A percentile compares a stretch with the other conserved stretches of the same genome.
Conservation (phyloP, 2,888 invertebrate species). For the Agrilus mali region DNA sequence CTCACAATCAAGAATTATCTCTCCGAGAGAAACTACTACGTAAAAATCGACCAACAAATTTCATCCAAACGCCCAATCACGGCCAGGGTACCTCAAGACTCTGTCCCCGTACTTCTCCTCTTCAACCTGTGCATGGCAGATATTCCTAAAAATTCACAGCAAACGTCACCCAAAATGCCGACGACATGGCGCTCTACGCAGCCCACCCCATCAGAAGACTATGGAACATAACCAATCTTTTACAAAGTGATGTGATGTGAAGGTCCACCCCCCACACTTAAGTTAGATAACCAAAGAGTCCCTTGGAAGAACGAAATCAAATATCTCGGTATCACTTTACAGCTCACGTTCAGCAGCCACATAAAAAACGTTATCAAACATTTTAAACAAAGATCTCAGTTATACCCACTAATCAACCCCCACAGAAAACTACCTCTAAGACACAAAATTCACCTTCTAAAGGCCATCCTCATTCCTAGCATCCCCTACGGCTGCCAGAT, state of each 20-base stretch:
- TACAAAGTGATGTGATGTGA: background rate
- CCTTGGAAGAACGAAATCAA: background rate
- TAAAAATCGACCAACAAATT: too few species aligned
- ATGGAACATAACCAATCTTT: background rate
- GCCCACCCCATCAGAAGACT: background rate
- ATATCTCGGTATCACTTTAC: conserved; percentile 2
- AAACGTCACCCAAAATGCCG: conserved; percentile 1
- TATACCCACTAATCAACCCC: background rate
- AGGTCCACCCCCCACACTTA: background rate
- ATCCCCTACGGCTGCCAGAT: too few species aligned
- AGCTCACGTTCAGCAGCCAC: background rate
- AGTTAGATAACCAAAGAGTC: background rate
- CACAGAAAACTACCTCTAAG: background rate
- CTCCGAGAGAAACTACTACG: too few species aligned
- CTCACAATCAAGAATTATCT: too few species aligned
- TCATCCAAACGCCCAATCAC: too few species aligned
- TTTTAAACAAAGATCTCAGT: background rate
- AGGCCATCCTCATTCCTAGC: too few species aligned
- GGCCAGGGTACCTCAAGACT: too few species aligned
- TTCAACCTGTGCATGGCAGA: too few species aligned
- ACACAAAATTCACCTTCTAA: too few species aligned
- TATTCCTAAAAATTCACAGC: background rate
- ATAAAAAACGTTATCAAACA: background rate
- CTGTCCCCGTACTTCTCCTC: too few species aligned
- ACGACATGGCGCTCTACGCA: conserved; percentile 3